These are phyloP conservation scores for Podarcis cretensis DNA, from an alignment of 2,113 vertebrate genomes.

Conservation along the genomic window DNA sequence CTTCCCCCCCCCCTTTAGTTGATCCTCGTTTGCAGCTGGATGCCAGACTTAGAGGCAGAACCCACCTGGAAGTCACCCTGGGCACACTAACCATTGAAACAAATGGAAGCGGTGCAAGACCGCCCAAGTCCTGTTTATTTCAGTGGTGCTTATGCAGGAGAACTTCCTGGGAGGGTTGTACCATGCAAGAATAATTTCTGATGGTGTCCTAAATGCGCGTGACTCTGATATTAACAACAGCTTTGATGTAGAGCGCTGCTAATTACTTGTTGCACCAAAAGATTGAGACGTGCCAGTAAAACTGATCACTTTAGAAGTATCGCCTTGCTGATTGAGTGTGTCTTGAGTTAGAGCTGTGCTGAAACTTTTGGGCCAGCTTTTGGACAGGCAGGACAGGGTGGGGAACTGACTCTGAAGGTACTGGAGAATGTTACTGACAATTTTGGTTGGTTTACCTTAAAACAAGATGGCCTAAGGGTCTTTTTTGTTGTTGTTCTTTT, in stretches of 20 bases:
- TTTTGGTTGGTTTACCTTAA: background rate
- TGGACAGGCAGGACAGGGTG: too few species aligned
- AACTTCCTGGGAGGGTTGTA: background rate
- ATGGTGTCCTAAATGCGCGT: conserved; percentile 22
- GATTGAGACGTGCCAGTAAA: background rate
- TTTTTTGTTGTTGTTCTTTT: background rate
- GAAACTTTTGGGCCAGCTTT: background rate
- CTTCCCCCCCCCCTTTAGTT: background rate
- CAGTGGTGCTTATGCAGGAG: background rate
- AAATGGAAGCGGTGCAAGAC: background rate
- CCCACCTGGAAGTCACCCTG: background rate
- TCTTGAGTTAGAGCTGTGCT: background rate
- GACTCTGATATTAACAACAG: conserved; percentile 50
- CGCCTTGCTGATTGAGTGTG: background rate
- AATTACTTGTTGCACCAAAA: background rate
- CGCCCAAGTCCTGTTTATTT: background rate
- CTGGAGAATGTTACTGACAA: background rate
- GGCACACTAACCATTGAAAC: background rate
- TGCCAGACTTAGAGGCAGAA: background rate
- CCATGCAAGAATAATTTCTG: conserved; percentile 50
- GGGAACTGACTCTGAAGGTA: background rate
- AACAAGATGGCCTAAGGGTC: background rate
- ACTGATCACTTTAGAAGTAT: background rate
- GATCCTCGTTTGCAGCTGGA: conserved; percentile 44
- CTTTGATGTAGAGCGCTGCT: background rate